These are phyloP conservation scores for Gymnothorax javanicus DNA, from an alignment of 2,797 vertebrate genomes.

Conservation along the genomic window DNA sequence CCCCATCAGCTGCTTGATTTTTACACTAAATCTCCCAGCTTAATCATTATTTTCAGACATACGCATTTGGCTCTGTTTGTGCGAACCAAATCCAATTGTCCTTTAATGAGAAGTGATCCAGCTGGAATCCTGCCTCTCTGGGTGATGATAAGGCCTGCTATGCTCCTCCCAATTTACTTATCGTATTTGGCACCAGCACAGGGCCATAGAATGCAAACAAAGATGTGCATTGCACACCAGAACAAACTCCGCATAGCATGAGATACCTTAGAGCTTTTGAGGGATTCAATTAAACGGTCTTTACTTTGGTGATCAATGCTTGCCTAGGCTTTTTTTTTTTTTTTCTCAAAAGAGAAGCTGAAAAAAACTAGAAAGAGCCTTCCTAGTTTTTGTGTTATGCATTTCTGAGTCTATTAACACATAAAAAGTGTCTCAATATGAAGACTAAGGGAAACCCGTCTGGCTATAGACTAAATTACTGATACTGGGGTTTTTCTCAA, in stretches of 20 bases:
- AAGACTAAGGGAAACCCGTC: not conserved
- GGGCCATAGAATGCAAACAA: not conserved
- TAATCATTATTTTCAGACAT: not conserved
- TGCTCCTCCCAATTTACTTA: not conserved
- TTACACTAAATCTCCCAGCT: not conserved
- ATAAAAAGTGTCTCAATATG: not conserved
- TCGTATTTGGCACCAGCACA: not conserved
- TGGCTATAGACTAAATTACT: not conserved
- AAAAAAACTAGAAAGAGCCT: not conserved
- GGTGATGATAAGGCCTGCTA: not conserved
- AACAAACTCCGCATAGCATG: not conserved
- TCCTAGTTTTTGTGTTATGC: slow-evolving; percentile 2
- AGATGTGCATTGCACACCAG: not conserved
- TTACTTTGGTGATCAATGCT: not conserved
- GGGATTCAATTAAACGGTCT: not conserved
- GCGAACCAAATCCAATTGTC: not conserved
- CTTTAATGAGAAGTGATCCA: not conserved
- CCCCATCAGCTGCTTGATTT: not conserved
- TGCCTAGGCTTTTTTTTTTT: not conserved
- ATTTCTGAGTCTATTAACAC: not conserved
- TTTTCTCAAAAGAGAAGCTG: not conserved
- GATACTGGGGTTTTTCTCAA: not conserved
- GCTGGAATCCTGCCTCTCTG: not conserved
- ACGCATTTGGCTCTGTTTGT: not conserved
- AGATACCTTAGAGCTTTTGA: not conserved